These are phyloP conservation scores for Cyprinus carpio DNA, from an alignment of 2,113 vertebrate genomes.

Conservation along the genomic window DNA sequence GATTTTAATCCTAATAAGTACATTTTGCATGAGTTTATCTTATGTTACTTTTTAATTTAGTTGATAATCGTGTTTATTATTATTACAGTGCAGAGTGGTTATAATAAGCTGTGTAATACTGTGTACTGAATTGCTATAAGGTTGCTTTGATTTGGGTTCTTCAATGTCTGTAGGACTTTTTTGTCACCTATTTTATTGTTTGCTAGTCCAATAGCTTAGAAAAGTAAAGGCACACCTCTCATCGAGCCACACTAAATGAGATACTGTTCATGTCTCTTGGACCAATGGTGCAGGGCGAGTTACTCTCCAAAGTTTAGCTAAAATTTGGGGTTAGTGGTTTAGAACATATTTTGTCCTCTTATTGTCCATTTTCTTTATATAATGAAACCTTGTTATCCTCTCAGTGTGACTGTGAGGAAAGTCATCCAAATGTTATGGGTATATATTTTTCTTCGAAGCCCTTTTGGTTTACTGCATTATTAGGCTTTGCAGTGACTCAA, in stretches of 20 bases:
- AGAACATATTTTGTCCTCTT: constrained; percentile 2
- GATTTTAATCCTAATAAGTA: constrained; percentile 5
- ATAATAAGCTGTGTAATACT: neutral
- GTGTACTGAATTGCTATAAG: too few relatives aligned
- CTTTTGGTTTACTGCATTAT: constrained; percentile 5
- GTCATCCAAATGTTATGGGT: neutral
- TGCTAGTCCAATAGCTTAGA: neutral
- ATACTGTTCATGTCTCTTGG: neutral
- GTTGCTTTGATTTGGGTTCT: too few relatives aligned
- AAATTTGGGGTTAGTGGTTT: neutral
- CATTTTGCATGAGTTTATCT: neutral
- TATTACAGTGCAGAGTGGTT: neutral
- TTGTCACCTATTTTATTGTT: neutral
- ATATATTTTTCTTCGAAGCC: neutral
- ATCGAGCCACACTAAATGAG: neutral
- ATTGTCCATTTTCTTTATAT: neutral
- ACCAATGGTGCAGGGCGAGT: neutral
- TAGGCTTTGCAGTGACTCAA: constrained; percentile 4
- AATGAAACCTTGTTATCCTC: neutral
- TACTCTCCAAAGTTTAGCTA: neutral
- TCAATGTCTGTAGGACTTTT: neutral
- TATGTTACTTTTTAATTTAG: neutral
- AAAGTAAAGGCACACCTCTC: neutral
- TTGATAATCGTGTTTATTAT: neutral
- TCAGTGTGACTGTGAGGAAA: neutral